phyloP scores from a whole-genome alignment of 2,888 invertebrate genomes.

The Stenurella melanura region DNA sequence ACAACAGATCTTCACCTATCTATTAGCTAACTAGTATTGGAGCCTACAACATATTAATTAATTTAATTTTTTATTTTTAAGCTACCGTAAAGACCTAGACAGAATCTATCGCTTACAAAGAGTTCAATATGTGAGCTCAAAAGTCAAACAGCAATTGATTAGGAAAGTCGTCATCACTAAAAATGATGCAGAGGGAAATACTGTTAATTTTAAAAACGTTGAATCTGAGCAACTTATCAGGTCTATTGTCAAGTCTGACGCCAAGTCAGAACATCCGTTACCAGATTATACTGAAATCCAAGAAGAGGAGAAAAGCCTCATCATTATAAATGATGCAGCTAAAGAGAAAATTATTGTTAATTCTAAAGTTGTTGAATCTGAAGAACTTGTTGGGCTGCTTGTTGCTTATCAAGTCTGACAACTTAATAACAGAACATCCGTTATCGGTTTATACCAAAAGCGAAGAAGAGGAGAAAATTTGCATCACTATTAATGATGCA shows the following conservation, averaged over 20 bases:
- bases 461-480: conserved; percentile 4
- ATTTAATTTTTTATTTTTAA: conserved; percentile 66
- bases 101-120: conserved; percentile 91
- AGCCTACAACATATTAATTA: too few relatives aligned
- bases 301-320: conserved; percentile 7
- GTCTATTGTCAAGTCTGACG: not conserved
- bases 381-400: too few relatives aligned
- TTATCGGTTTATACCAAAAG: not conserved
- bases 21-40: too few relatives aligned
- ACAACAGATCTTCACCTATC: too few relatives aligned
- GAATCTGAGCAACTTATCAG: too few relatives aligned
- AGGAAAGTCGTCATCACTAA: conserved; percentile 78
- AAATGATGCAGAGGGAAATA: conserved; percentile 64
- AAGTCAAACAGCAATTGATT: conserved; percentile 83
- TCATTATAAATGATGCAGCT: too few relatives aligned
- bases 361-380: too few relatives aligned
- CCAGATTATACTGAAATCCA: not conserved
- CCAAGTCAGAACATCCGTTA: conserved; percentile 22
- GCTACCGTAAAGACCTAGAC: conserved; percentile 87
- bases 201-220: too few relatives aligned
- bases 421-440: conserved; percentile 21
- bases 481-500: too few relatives aligned
- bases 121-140: conserved; percentile 90
- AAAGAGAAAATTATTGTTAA: too few relatives aligned
- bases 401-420: not conserved